Conservation (phyloP, 2,113 vertebrate genomes). For the Clupea harengus region DNA sequence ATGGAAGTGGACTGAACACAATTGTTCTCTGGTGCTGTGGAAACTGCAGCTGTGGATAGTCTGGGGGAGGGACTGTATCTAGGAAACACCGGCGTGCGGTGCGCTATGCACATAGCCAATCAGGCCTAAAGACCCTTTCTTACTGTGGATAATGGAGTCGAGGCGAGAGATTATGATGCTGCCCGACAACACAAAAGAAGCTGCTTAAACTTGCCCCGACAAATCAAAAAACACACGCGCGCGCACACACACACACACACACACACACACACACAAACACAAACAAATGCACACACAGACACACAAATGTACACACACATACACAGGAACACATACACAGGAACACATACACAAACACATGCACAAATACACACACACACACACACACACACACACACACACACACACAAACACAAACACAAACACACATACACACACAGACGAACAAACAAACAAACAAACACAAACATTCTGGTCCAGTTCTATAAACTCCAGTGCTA, state of each 20-base stretch:
- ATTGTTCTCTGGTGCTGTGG: slow-evolving; percentile 20
- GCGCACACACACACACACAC: background rate
- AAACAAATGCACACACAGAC: slow-evolving; percentile 33
- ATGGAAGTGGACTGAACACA: slow-evolving; percentile 41
- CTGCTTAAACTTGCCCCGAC: background rate
- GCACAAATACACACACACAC: background rate
- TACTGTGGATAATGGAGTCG: background rate
- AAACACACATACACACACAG: background rate
- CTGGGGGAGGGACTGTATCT: background rate
- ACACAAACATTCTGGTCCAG: background rate
- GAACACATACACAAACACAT: background rate
- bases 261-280: too few species aligned
- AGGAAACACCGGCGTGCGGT: background rate
- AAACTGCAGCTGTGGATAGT: background rate
- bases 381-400: background rate
- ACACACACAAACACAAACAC: background rate
- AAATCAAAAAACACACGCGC: background rate
- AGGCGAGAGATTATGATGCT: background rate
- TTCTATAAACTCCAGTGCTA: background rate
- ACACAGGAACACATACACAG: background rate
- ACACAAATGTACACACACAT: background rate
- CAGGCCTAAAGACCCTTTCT: background rate
- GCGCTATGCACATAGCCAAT: background rate
- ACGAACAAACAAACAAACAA: background rate
- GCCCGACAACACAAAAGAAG: background rate